A percentile compares a stretch with the other conserved stretches of the same genome.
phyloP scores from a whole-genome alignment of 2,888 invertebrate species.

The Brachylomia viminalis region DNA sequence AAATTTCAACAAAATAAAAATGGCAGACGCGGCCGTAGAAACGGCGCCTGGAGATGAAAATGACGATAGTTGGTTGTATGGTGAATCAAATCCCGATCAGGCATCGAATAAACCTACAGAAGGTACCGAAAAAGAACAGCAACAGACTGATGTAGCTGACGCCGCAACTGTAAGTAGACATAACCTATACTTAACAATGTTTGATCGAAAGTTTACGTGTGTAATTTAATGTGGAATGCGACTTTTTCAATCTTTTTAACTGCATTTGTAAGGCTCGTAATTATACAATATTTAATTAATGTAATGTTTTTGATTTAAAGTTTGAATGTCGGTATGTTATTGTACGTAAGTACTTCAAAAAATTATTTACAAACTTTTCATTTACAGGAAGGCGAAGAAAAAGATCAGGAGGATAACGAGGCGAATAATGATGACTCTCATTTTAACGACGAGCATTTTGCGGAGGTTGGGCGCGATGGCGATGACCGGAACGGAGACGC shows the following conservation, averaged over 20 bases:
- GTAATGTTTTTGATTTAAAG: background rate
- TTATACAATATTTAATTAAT: background rate
- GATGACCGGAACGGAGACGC: conserved; percentile 85
- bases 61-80: conserved; percentile 97
- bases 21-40: conserved; percentile 85
- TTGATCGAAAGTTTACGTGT: conserved; percentile 34
- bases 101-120: conserved; percentile 69
- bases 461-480: conserved; percentile 84
- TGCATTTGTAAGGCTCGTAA: background rate
- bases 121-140: conserved; percentile 70
- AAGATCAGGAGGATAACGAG: conserved; percentile 87
- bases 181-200: conserved; percentile 65
- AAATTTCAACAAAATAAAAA: conserved; percentile 57
- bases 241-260: background rate
- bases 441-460: conserved; percentile 88
- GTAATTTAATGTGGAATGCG: background rate
- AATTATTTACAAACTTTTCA: background rate
- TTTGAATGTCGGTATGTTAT: background rate
- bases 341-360: background rate
- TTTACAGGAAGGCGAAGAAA: conserved; percentile 82
- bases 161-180: conserved; percentile 62
- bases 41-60: conserved; percentile 90
- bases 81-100: conserved; percentile 92
- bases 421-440: conserved; percentile 88
- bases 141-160: conserved; percentile 59